A percentile compares a stretch with the other conserved stretches of the same genome.
phyloP scores from a whole-genome alignment of 2,888 invertebrate species.

The Celastrina argiolus region DNA sequence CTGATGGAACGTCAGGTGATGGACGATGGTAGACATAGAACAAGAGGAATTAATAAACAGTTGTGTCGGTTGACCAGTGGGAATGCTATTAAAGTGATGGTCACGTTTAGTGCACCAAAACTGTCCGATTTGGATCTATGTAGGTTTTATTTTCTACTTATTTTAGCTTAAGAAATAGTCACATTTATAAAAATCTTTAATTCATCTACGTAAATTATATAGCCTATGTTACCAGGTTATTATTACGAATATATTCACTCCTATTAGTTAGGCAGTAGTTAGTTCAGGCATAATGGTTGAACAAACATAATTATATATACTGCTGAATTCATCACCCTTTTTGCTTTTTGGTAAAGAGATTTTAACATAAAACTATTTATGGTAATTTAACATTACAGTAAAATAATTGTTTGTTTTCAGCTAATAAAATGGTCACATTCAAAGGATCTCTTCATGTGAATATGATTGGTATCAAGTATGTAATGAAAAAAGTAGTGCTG shows the following conservation, averaged over 20 bases:
- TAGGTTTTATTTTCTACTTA: constrained; percentile 37
- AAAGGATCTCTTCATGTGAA: constrained; percentile 54
- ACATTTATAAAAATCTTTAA: background rate
- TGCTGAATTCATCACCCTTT: too few species aligned
- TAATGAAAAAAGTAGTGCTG: constrained; percentile 54
- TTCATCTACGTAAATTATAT: too few species aligned
- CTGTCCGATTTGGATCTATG: constrained; percentile 48
- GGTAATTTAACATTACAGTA: too few species aligned
- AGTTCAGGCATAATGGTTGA: too few species aligned
- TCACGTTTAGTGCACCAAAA: constrained; percentile 57
- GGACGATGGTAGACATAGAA: constrained; percentile 47
- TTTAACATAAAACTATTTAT: too few species aligned
- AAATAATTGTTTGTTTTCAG: constrained; percentile 25
- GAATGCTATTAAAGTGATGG: constrained; percentile 58
- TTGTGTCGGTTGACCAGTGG: constrained; percentile 58
- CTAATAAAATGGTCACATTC: constrained; percentile 38
- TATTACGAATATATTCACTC: too few species aligned
- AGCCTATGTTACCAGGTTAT: too few species aligned
- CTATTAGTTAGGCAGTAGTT: too few species aligned
- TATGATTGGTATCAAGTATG: constrained; percentile 50
- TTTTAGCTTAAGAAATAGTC: background rate
- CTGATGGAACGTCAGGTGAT: constrained; percentile 49
- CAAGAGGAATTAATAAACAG: constrained; percentile 52
- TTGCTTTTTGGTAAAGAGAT: too few species aligned
- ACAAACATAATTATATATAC: too few species aligned